Base-by-base conservation (phyloP, 2,113 vertebrate genomes). In the Nesospiza acunhae region DNA sequence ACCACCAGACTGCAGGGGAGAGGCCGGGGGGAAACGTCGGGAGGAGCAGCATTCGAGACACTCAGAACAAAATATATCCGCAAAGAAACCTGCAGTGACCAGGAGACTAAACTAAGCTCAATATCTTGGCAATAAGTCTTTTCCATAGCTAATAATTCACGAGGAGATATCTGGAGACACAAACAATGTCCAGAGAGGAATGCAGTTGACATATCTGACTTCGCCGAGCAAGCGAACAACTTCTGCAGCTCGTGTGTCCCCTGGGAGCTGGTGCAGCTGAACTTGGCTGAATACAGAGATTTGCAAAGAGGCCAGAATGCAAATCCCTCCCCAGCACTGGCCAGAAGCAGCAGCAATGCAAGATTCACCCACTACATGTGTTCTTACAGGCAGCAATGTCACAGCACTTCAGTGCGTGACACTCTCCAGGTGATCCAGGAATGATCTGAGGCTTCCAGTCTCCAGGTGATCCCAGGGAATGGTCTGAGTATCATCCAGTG, bases 151-250 rank as follows among this genome's bases (percentile, higher is more conserved):
- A 67, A 92, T 93, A 91, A 96, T 35, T 95, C 90, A 93, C 4
- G 2, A 42, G 60, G 82, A 75, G 79, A 46, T 88, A 93, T 63
- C 69, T 44, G 89, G 73, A 81, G 52, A 58, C 78, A 73, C 66
- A 95, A 96, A 93, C 90, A 91, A 58, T 5, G 67, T 92, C 75
- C 75, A 35, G 41, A 52, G 68, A 86, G 85, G 82, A 95, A 95
- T 86, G 86, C 21, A 33, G 79, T 8, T 90, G 79, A 74, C 41
- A 73, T 69, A 23, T 5, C 21, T 1, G 0, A 56, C 93, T 85
- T 49, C 69, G 44, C 47, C 0, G 2, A 84, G 55, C 0, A 1
- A 82, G 28, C 0, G 0, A 31, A 44, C n/a, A 70, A 15, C 55
- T 12, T 1, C 80, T 67, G 4, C 21, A 44, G 68, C 55, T 84